Evolutionary conservation across 2,888 invertebrate species (phyloP).

Genomic region (Alcis repandata): DNA sequence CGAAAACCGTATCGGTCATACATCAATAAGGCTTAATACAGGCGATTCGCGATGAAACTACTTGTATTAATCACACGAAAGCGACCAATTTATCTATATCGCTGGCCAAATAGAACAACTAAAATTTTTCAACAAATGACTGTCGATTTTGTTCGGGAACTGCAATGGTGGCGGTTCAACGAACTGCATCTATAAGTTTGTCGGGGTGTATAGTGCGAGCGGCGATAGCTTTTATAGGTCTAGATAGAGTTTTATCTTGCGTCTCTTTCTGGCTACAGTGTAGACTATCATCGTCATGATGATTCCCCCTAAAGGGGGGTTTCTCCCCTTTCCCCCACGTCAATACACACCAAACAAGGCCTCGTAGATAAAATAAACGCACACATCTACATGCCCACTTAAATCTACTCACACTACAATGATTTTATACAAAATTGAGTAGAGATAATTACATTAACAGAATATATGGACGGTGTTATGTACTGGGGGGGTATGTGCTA

Average conservation of each 20-base stretch:
- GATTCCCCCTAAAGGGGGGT: slow-evolving; percentile 42
- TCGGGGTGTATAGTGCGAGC: background rate
- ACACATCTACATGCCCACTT: slow-evolving; percentile 43
- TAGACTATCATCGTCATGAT: slow-evolving; percentile 82
- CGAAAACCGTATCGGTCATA: slow-evolving; percentile 20
- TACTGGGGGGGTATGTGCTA: slow-evolving; percentile 34
- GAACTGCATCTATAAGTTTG: background rate
- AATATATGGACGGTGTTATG: slow-evolving; percentile 55
- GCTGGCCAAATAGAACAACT: background rate
- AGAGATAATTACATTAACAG: slow-evolving; percentile 79
- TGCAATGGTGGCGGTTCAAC: background rate
- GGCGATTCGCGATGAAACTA: slow-evolving; percentile 61
- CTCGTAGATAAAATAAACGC: slow-evolving; percentile 76
- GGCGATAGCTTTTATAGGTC: slow-evolving; percentile 47
- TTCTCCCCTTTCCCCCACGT: slow-evolving; percentile 58
- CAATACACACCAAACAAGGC: slow-evolving; percentile 77
- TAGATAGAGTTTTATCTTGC: slow-evolving; percentile 61
- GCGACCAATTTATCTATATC: background rate
- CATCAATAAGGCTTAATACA: slow-evolving; percentile 42
- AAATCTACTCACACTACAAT: slow-evolving; percentile 51
- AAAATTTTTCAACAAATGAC: slow-evolving; percentile 10
- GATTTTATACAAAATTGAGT: slow-evolving; percentile 79
- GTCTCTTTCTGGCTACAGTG: slow-evolving; percentile 73
- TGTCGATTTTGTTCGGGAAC: background rate
- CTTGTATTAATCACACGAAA: slow-evolving; percentile 63